Evolutionary conservation across 1,140 invertebrate species (phyloP), one percentile per base, ranked within the genome.

Genomic region (Phenacoccus solenopsis): DNA sequence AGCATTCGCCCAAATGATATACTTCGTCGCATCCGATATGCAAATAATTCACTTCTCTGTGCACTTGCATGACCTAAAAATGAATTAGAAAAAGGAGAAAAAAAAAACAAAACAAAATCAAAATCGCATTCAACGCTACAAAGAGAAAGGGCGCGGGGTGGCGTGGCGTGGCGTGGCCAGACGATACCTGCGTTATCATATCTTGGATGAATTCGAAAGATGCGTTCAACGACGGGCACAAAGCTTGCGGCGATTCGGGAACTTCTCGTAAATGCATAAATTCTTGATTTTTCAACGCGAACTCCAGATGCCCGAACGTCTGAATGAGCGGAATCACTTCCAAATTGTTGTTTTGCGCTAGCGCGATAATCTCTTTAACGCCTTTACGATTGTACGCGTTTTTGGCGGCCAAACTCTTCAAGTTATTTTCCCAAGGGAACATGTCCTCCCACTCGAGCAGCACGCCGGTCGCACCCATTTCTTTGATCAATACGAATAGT

Each of bases 401-500:
- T 28, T 80, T 81, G 2, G 93, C 88, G 0, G 85, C 81, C 7
- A 96, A 79, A 67, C 76, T 75, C 1, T 75, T 79, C 2, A 98
- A 77, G 0, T 79, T 77, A 0, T 87, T 91, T 24, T 80, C 82
- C 78, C 90, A 98, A 0, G 96, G 96, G 79, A 98, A 98, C 91
- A 96, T 97, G 75, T 99, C 96, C 81, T 98, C 96, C 81, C 97
- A 98, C 79, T 98, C 96, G 69, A 97, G 80, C 1, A 98, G 80
- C 25, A 98, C 78, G 1, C 93, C 94, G 59, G 91, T 98, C 0
- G 90, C 91, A 21, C 89, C 93, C 74, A 92, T 77, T 61, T 83
- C 82, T 74, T 86, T 87, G 0, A 97, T 76, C 70, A 93, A 79
- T 1, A 87, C 86, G 67, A 97, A 84, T 0, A 96, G 72, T 68